Evolutionary conservation across 92 coral and sea anemone genomes (phyloP), one percentile per base, ranked within the genome.

Genomic region (Epizoanthus ramosus): DNA sequence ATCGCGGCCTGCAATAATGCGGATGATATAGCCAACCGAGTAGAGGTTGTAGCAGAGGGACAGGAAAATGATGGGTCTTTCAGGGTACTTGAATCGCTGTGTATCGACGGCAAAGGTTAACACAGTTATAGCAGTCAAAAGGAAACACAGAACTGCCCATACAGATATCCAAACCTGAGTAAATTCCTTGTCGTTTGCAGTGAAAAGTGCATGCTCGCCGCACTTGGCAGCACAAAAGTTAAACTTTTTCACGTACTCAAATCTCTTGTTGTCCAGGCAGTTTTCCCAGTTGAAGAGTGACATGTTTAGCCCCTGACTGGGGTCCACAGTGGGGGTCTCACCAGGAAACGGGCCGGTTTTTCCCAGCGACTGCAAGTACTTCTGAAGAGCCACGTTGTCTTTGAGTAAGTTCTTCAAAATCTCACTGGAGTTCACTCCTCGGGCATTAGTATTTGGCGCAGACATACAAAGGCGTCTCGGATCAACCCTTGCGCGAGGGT

Each of bases 51-150:
- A 97, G 45, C 99, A 97, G 22, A 97, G 75, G 16, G 99, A 95
- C 57, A 97, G 85, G 68, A 94, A 97, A 21, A 97, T 97, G 66
- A 97, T 97, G 68, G 99, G 99, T 24, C 98, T 80, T 68, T 97
- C 99, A 31, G 99, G 99, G 85, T 97, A 97, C 85, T 97, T 97
- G 84, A 97, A 97, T 41, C 99, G 87, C 18, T 90, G 59, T 45
- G 98, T 94, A 87, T 97, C 99, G 66, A 97, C 92, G 8, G 92
- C 92, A 79, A 94, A 97, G 63, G 99, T 97, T 67, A 94, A 67
- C 53, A 97, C 99, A 3, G 99, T 97, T 37, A 90, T 68, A 24
- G 95, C 79, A 52, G 99, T 97, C 33, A 98, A 92, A 68, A 97
- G 73, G 89, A 94, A 97, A 71, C 99, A 97, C 57, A 97, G 83